These are phyloP conservation scores for Cryptotermes secundus DNA, from an alignment of 1,140 invertebrate species.

Conservation along the genomic window DNA sequence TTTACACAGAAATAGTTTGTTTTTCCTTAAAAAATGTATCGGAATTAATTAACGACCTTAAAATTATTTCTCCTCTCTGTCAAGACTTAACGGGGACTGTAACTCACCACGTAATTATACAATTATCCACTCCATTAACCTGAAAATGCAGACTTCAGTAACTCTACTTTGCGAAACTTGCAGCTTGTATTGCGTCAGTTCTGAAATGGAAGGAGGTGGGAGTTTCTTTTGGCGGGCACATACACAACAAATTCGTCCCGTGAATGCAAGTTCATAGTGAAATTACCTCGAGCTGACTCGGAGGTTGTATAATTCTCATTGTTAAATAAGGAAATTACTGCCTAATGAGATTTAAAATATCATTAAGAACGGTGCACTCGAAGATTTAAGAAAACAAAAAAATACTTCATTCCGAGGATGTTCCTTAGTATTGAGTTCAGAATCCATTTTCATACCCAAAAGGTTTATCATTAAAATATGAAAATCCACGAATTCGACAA, in stretches of 20 bases:
- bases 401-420: too few species aligned
- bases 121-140: slow-evolving; percentile 14
- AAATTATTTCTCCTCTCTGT: background rate
- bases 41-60: background rate
- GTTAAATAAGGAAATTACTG: too few species aligned
- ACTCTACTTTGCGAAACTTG: background rate
- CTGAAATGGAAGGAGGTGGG: background rate
- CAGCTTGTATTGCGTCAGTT: background rate
- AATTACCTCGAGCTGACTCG: background rate
- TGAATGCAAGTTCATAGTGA: background rate
- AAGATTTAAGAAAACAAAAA: too few species aligned
- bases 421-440: too few species aligned
- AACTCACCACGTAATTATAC: background rate
- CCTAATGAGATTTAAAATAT: too few species aligned
- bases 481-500: too few species aligned
- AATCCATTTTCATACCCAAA: too few species aligned
- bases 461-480: too few species aligned
- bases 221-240: background rate
- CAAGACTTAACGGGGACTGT: background rate
- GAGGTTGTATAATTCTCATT: too few species aligned
- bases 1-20: background rate
- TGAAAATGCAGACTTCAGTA: background rate
- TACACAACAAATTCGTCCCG: background rate
- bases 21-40: background rate
- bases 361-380: too few species aligned